A percentile compares a stretch with the other conserved stretches of the same genome.
Evolutionary conservation across 2,797 vertebrate species (phyloP).

Genomic region (Cyclopterus lumpus): DNA sequence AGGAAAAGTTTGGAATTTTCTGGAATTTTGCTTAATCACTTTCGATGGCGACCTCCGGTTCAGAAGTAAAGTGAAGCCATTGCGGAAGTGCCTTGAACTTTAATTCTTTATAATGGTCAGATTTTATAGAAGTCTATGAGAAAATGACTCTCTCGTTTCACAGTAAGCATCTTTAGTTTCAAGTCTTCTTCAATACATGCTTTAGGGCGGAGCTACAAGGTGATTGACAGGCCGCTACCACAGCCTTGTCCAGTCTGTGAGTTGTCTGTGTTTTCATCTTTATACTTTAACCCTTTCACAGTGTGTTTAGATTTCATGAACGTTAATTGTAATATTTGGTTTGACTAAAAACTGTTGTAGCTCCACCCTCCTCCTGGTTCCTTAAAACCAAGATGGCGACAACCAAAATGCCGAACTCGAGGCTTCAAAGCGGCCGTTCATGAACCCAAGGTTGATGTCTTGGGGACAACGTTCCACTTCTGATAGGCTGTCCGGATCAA

Average conservation of each 20-base stretch:
- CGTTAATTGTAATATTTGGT: neutral
- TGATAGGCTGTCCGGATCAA: no score
- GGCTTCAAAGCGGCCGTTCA: neutral
- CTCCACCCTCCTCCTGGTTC: neutral
- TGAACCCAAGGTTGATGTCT: neutral
- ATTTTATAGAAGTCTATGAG: neutral
- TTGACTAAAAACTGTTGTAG: neutral
- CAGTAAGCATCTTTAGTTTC: neutral
- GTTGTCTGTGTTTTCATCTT: neutral
- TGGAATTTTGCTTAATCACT: neutral
- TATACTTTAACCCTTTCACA: no score
- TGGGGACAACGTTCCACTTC: no score
- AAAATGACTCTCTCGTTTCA: neutral
- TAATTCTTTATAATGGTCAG: neutral
- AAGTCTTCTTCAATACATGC: neutral
- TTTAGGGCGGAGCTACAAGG: neutral
- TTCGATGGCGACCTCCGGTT: neutral
- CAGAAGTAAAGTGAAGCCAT: neutral
- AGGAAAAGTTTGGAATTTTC: neutral
- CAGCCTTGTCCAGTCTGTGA: neutral
- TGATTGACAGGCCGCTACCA: neutral
- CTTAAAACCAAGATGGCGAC: neutral
- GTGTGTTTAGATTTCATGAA: no score
- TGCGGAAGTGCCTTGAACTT: neutral
- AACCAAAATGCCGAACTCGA: neutral